Percentiles rank a stretch among this genome's conserved stretches.
These are phyloP conservation scores for Micromussa lordhowensis DNA, from an alignment of 92 coral and sea anemone species.

Conservation along the genomic window DNA sequence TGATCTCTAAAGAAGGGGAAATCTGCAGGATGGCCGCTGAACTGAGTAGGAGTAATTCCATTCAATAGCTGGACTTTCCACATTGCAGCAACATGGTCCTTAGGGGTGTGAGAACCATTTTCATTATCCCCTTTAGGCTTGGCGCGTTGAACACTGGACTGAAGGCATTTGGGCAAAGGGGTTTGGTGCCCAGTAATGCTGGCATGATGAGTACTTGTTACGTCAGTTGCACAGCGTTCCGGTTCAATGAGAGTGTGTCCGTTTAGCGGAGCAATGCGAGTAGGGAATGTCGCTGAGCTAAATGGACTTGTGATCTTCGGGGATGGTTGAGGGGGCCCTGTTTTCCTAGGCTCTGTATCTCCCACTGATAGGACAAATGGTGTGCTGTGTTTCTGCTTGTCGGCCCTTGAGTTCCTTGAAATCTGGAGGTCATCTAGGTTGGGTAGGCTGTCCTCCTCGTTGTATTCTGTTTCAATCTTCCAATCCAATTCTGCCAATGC, in stretches of 20 bases:
- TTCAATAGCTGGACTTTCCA: constrained; percentile 52
- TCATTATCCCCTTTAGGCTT: constrained; percentile 3
- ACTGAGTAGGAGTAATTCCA: constrained; percentile 61
- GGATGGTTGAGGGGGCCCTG: neutral
- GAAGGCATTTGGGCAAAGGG: neutral
- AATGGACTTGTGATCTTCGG: neutral
- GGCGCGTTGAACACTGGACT: neutral
- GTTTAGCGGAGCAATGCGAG: neutral
- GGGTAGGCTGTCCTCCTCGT: constrained; percentile 24
- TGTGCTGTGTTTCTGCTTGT: neutral
- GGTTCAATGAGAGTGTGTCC: neutral
- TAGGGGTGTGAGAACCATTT: constrained; percentile 18
- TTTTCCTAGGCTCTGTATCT: neutral
- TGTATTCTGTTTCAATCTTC: constrained; percentile 28
- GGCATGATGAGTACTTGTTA: neutral
- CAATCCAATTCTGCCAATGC: constrained; percentile 59
- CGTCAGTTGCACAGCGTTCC: neutral
- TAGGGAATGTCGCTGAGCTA: constrained; percentile 1
- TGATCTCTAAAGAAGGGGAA: constrained; percentile 69
- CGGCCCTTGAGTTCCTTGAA: neutral
- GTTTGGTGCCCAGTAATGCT: neutral
- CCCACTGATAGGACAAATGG: neutral
- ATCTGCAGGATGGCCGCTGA: constrained; percentile 69
- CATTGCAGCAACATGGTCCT: constrained; percentile 60
- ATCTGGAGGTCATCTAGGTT: neutral